Evolutionary conservation across 2,888 invertebrate genomes (phyloP).

Genomic region (Ryuthela nishihirai): DNA sequence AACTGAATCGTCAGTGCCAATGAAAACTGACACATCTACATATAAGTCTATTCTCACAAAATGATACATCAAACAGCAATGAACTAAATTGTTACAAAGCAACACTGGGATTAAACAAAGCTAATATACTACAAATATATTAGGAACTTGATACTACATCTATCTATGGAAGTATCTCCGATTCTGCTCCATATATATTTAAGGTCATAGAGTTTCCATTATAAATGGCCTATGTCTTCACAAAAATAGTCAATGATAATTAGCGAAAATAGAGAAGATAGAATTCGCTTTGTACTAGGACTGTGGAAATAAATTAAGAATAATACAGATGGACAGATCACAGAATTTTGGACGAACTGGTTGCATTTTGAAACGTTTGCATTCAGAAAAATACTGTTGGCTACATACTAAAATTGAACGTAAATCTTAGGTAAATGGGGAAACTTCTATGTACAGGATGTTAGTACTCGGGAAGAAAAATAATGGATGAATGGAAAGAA

Average conservation of each 20-base stretch:
- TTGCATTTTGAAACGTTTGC: neutral
- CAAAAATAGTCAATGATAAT: conserved; percentile 38
- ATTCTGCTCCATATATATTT: conserved; percentile 37
- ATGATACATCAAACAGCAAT: no score
- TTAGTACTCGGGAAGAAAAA: no score
- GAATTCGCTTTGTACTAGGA: conserved; percentile 35
- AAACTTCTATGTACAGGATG: conserved; percentile 26
- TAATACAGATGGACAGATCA: conserved; percentile 38
- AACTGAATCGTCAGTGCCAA: no score
- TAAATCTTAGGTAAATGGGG: conserved; percentile 8
- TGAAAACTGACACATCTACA: no score
- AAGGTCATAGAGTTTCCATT: conserved; percentile 36
- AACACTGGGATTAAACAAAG: no score
- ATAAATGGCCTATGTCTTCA: conserved; percentile 37
- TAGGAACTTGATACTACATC: conserved; percentile 37
- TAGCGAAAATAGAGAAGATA: conserved; percentile 39
- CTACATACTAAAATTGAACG: conserved; percentile 29
- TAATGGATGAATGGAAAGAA: no score
- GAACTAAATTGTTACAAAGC: no score
- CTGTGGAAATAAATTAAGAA: conserved; percentile 35
- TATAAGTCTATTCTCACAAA: no score
- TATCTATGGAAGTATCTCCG: conserved; percentile 37
- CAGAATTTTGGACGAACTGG: conserved; percentile 38
- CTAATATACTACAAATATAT: conserved; percentile 19
- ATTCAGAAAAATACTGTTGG: conserved; percentile 22